phyloP scores from a whole-genome alignment of 2,113 vertebrate species.

The Erythrolamprus reginae region DNA sequence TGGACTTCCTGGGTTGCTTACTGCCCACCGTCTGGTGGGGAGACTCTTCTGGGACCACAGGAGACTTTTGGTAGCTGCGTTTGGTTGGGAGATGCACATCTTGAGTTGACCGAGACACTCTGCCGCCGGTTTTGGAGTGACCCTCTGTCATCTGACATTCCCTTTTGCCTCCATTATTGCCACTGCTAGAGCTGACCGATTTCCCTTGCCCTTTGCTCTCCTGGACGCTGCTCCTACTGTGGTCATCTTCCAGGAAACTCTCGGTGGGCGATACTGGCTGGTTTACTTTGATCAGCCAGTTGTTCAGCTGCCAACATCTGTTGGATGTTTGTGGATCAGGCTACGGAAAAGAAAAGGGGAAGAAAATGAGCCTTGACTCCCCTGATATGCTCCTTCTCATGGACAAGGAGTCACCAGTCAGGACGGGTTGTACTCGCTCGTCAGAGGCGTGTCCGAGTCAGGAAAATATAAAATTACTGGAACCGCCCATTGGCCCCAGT shows the following conservation, averaged over 20 bases:
- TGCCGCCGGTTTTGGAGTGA: slow-evolving; percentile 36
- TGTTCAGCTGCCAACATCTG: slow-evolving; percentile 79
- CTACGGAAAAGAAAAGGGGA: slow-evolving; percentile 57
- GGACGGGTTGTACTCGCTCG: too few species aligned
- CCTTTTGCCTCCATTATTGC: slow-evolving; percentile 14
- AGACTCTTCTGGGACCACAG: accelerated
- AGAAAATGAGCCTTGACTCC: too few species aligned
- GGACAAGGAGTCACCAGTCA: too few species aligned
- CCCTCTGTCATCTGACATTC: slow-evolving; percentile 53
- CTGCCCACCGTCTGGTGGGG: slow-evolving; percentile 62
- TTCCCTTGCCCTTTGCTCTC: slow-evolving; percentile 41
- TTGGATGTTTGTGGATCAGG: slow-evolving; percentile 71
- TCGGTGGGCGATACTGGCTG: slow-evolving; percentile 49
- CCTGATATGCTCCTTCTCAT: too few species aligned
- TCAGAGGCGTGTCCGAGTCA: too few species aligned
- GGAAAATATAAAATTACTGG: too few species aligned
- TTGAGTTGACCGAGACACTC: slow-evolving; percentile 26
- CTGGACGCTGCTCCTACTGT: slow-evolving; percentile 18
- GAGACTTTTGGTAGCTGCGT: slow-evolving; percentile 55
- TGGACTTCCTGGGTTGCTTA: slow-evolving; percentile 61
- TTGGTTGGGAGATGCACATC: slow-evolving; percentile 49
- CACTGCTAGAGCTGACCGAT: background rate
- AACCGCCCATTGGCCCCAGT: too few species aligned
- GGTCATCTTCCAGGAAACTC: slow-evolving; percentile 9
- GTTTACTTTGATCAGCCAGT: slow-evolving; percentile 66